Conservation (phyloP, 1,140 invertebrate species). For the Macrobrachium nipponense region DNA sequence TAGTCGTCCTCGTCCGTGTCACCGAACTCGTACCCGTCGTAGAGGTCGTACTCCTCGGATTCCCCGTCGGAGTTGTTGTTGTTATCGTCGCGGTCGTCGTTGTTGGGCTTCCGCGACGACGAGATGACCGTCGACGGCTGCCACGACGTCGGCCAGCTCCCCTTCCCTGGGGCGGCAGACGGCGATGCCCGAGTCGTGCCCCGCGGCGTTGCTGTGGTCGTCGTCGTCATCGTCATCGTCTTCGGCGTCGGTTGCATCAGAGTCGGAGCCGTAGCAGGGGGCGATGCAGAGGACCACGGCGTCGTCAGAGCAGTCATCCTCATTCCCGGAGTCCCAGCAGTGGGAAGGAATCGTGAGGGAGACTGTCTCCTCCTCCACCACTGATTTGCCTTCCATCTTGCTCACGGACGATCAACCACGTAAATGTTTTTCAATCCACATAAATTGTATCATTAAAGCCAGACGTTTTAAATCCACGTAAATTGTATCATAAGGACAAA, state of each 20-base stretch:
- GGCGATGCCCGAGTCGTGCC: constrained; percentile 49
- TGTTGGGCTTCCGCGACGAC: not conserved
- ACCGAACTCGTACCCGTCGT: not conserved
- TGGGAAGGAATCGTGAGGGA: constrained; percentile 24
- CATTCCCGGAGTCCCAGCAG: constrained; percentile 31
- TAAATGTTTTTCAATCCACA: too few species aligned
- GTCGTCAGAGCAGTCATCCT: constrained; percentile 27
- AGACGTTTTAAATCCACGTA: too few species aligned
- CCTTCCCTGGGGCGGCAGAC: constrained; percentile 36
- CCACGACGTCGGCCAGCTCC: not conserved
- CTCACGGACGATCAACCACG: too few species aligned
- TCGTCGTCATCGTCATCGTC: constrained; percentile 28
- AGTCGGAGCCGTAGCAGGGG: constrained; percentile 44
- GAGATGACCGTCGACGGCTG: not conserved
- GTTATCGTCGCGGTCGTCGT: constrained; percentile 4
- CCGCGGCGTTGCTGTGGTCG: constrained; percentile 20
- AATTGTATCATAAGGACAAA: too few species aligned
- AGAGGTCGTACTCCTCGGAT: not conserved
- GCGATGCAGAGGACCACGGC: constrained; percentile 37
- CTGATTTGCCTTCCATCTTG: constrained; percentile 23
- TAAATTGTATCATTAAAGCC: too few species aligned
- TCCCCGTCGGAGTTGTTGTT: constrained; percentile 14
- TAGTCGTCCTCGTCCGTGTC: constrained; percentile 13
- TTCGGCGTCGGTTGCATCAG: constrained; percentile 12
- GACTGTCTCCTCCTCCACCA: constrained; percentile 27